These are phyloP conservation scores for Amblyjoppa proteus DNA, from an alignment of 2,888 invertebrate species.

Conservation along the genomic window DNA sequence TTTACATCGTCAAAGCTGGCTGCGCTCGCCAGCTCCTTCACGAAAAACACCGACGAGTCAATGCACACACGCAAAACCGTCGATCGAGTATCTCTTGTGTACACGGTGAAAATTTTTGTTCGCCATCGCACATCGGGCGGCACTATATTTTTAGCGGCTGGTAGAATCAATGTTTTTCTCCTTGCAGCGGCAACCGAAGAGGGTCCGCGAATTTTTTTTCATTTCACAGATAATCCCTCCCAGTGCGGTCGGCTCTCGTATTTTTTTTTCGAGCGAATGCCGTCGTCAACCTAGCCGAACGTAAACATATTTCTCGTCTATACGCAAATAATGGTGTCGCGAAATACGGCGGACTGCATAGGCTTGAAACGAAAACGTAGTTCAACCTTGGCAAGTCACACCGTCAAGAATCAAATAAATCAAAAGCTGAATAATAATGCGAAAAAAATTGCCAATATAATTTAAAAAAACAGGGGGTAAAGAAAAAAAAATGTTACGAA, in stretches of 20 bases:
- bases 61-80: background rate
- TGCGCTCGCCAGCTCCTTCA: background rate
- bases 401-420: background rate
- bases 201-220: background rate
- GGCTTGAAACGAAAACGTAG: background rate
- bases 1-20: background rate
- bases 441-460: background rate
- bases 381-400: background rate
- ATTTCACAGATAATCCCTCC: background rate
- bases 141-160: background rate
- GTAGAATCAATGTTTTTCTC: background rate
- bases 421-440: background rate
- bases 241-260: background rate
- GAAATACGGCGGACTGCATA: background rate
- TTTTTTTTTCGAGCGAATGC: background rate
- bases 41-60: background rate
- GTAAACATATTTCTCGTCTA: conserved; percentile 5
- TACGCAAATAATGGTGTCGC: background rate
- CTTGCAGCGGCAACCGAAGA: background rate
- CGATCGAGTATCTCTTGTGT: background rate
- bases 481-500: background rate
- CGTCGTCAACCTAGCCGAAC: background rate
- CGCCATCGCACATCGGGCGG: background rate
- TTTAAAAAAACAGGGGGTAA: background rate
- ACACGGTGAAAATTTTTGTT: background rate